Conservation (phyloP, 2,113 vertebrate genomes). For the Proteles cristata region DNA sequence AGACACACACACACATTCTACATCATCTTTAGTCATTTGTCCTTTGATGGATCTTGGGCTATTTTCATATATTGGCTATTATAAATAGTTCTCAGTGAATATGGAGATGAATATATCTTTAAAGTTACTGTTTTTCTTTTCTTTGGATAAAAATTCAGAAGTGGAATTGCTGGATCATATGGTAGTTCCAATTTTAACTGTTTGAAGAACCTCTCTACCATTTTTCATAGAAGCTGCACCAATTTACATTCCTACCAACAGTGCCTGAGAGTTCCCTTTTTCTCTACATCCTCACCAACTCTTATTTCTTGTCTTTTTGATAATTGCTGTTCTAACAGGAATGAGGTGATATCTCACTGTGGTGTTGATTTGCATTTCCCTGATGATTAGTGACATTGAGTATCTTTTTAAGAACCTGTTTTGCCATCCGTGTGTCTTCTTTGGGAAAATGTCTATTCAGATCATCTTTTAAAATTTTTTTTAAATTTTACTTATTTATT, state of each 20-base stretch:
- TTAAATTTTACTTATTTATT: no score
- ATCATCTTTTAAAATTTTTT: no score
- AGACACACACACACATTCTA: not conserved
- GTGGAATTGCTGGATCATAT: not conserved
- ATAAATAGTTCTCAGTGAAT: not conserved
- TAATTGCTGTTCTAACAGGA: not conserved
- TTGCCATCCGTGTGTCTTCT: not conserved
- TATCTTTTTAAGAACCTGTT: not conserved
- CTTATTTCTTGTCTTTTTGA: not conserved
- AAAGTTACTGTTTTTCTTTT: not conserved
- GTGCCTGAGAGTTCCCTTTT: not conserved
- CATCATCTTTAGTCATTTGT: not conserved
- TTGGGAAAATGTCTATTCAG: not conserved
- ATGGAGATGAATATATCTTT: not conserved
- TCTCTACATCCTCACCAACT: not conserved
- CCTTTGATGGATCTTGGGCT: not conserved
- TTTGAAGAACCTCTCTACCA: not conserved
- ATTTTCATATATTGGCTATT: not conserved
- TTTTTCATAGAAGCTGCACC: not conserved
- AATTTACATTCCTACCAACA: not conserved
- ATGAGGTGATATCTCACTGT: not conserved
- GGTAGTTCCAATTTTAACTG: not conserved
- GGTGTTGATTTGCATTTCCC: not conserved
- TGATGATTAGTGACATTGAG: not conserved
- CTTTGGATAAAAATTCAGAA: not conserved